These are phyloP conservation scores for Percopsis transmontana DNA, from an alignment of 2,113 vertebrate genomes.

Conservation along the genomic window DNA sequence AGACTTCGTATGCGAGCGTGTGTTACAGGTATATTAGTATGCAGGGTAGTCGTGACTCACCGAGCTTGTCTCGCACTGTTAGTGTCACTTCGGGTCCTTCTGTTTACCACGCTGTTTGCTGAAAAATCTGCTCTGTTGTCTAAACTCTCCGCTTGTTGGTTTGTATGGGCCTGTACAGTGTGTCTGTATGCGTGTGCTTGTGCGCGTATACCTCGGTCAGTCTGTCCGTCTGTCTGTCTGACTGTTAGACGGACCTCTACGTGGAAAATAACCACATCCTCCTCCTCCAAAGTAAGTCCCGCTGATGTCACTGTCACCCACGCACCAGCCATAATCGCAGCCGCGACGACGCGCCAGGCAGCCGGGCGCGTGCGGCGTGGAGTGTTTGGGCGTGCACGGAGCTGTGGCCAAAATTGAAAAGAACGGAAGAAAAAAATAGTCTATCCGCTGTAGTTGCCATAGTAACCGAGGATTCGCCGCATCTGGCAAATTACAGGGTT, in stretches of 20 bases:
- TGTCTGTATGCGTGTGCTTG: background rate
- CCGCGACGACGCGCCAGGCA: constrained; percentile 7
- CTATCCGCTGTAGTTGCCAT: constrained; percentile 68
- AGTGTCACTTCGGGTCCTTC: constrained; percentile 50
- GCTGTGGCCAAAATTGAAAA: constrained; percentile 59
- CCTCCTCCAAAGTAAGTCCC: no score
- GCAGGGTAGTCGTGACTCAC: constrained; percentile 33
- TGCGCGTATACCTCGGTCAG: background rate
- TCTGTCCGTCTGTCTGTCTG: constrained; percentile 1
- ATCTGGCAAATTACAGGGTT: constrained; percentile 78
- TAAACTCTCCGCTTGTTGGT: background rate
- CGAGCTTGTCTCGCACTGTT: constrained; percentile 48
- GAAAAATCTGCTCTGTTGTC: constrained; percentile 35
- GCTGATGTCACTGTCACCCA: constrained; percentile 29
- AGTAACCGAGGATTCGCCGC: constrained; percentile 72
- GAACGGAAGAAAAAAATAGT: constrained; percentile 47
- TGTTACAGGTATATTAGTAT: constrained; percentile 9
- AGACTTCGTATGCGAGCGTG: background rate
- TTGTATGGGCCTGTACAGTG: background rate
- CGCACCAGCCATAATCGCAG: constrained; percentile 16
- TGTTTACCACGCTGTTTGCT: constrained; percentile 1
- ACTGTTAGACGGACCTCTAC: no score
- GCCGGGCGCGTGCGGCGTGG: constrained; percentile 4
- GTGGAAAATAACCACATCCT: no score
- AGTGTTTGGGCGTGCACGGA: constrained; percentile 21